Percentiles rank a stretch among this genome's conserved stretches.
These are phyloP conservation scores for Anas platyrhynchos DNA, from an alignment of 2,113 vertebrate species.

Conservation along the genomic window DNA sequence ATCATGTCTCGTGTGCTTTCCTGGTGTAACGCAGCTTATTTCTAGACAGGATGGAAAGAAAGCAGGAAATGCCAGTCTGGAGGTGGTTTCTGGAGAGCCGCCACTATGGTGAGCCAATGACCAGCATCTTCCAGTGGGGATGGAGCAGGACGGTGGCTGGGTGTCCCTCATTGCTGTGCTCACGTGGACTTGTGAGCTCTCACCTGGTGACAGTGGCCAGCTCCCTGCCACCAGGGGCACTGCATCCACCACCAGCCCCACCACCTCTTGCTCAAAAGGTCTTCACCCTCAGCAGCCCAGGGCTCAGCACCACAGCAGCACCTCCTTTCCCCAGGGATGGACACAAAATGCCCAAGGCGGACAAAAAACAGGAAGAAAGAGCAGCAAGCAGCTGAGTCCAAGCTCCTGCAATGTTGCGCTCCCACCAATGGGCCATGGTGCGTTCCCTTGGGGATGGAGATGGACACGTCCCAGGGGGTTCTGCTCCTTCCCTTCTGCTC, in stretches of 20 bases:
- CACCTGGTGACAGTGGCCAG: rapidly evolving
- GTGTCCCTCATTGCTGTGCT: neutral
- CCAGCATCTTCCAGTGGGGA: neutral
- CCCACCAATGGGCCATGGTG: neutral
- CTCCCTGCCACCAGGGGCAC: neutral
- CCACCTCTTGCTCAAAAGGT: neutral
- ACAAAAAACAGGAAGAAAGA: neutral
- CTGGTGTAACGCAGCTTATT: neutral
- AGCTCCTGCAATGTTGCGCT: neutral
- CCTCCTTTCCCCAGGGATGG: neutral
- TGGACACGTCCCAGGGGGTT: neutral
- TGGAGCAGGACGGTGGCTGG: neutral
- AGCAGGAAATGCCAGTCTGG: neutral
- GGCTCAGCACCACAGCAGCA: neutral
- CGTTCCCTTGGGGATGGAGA: neutral
- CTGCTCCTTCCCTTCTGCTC: neutral
- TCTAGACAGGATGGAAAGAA: neutral
- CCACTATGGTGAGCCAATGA: neutral
- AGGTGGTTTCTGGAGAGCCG: neutral
- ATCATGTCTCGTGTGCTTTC: neutral
- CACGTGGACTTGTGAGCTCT: neutral
- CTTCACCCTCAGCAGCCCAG: neutral
- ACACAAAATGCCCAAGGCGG: neutral
- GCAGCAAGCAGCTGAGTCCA: neutral
- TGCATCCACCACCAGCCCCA: neutral